phyloP scores from a whole-genome alignment of 2,888 invertebrate genomes.

The Mesoligia furuncula region DNA sequence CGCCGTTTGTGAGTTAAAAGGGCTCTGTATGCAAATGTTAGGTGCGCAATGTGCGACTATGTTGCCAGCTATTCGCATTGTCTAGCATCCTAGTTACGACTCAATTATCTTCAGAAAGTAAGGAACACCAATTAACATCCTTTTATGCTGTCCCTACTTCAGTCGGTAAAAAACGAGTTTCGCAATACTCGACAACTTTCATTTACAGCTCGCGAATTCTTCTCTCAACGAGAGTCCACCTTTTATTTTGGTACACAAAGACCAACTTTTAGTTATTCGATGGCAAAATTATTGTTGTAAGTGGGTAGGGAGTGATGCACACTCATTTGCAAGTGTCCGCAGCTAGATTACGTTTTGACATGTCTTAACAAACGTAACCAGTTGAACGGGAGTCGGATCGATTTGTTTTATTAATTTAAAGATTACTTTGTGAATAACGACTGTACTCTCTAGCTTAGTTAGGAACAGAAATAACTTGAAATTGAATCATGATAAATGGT shows the following conservation, averaged over 20 bases:
- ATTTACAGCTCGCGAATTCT: constrained; percentile 48
- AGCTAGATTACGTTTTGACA: constrained; percentile 83
- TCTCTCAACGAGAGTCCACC: constrained; percentile 38
- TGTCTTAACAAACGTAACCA: constrained; percentile 80
- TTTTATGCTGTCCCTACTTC: constrained; percentile 79
- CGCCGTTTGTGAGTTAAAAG: constrained; percentile 69
- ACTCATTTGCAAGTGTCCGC: constrained; percentile 84
- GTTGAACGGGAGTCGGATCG: constrained; percentile 73
- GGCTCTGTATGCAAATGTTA: constrained; percentile 80
- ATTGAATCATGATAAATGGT: constrained; percentile 62
- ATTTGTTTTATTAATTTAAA: constrained; percentile 78
- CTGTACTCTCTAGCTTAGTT: constrained; percentile 55
- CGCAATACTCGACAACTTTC: constrained; percentile 53
- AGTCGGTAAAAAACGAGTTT: constrained; percentile 72
- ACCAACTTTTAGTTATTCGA: constrained; percentile 46
- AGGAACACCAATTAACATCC: constrained; percentile 85
- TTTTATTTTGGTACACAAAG: constrained; percentile 48
- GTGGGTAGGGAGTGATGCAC: constrained; percentile 74
- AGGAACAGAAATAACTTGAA: constrained; percentile 55
- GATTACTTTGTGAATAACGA: constrained; percentile 68
- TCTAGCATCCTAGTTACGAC: constrained; percentile 81
- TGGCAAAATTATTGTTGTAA: constrained; percentile 58
- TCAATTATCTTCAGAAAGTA: constrained; percentile 84
- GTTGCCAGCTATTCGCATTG: constrained; percentile 79
- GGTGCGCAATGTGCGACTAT: constrained; percentile 72